phyloP scores from a whole-genome alignment of 1,140 invertebrate genomes.

The Ooceraea biroi region DNA sequence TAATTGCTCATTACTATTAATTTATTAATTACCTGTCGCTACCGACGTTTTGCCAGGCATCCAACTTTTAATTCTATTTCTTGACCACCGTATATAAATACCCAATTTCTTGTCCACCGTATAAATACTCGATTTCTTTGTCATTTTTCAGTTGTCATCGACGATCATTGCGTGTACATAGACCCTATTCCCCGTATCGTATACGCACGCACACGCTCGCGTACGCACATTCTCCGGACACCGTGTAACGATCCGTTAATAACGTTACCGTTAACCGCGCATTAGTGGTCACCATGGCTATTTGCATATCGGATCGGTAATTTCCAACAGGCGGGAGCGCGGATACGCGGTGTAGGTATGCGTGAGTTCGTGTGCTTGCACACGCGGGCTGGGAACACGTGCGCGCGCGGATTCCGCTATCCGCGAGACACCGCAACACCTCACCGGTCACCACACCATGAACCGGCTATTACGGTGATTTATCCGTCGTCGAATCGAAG shows the following conservation, averaged over 20 bases:
- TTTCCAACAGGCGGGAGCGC: constrained; percentile 74
- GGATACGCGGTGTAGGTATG: neutral
- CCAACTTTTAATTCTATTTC: neutral
- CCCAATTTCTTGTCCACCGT: neutral
- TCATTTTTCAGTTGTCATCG: constrained; percentile 21
- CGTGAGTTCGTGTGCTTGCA: neutral
- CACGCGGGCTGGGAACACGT: constrained; percentile 33
- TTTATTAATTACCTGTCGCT: constrained; percentile 42
- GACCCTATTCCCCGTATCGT: constrained; percentile 6
- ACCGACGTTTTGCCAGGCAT: neutral
- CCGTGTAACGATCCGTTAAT: constrained; percentile 80
- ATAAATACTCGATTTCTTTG: constrained; percentile 5
- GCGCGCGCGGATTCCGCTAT: constrained; percentile 40
- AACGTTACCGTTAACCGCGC: constrained; percentile 82
- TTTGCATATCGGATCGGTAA: constrained; percentile 83
- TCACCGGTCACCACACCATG: constrained; percentile 52
- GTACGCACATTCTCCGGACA: constrained; percentile 59
- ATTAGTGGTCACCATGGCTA: constrained; percentile 78
- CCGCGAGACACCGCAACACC: constrained; percentile 41
- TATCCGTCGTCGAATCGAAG: constrained; percentile 69
- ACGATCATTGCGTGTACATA: neutral
- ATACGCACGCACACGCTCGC: constrained; percentile 38
- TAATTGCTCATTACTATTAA: constrained; percentile 56
- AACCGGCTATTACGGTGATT: constrained; percentile 72
- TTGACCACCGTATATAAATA: too few relatives aligned